A percentile compares a stretch with the other conserved stretches of the same genome.
These are phyloP conservation scores for Labroides dimidiatus DNA, from an alignment of 2,797 vertebrate species.

Conservation along the genomic window DNA sequence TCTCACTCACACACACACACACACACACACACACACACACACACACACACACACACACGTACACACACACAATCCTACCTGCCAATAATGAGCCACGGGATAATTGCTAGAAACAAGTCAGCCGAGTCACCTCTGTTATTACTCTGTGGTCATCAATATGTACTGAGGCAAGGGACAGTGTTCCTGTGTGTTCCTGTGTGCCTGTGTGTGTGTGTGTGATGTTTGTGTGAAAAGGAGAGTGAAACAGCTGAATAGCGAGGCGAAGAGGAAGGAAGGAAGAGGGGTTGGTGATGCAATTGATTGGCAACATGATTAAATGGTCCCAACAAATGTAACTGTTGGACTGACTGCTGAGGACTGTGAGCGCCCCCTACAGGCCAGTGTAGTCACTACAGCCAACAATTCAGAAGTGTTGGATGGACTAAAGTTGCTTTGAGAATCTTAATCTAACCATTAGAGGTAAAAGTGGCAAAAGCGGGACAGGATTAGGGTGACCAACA, in stretches of 20 bases:
- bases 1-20: too few species aligned
- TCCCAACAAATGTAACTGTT: constrained; percentile 22
- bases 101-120: constrained; percentile 60
- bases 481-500: too few species aligned
- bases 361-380: neutral
- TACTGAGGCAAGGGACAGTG: constrained; percentile 25
- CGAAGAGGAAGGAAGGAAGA: neutral
- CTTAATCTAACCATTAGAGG: too few species aligned
- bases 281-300: constrained; percentile 52
- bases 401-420: neutral
- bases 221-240: neutral
- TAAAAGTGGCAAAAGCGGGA: too few species aligned
- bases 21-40: too few species aligned
- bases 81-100: constrained; percentile 51
- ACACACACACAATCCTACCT: constrained; percentile 25
- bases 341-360: constrained; percentile 19
- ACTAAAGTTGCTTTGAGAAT: neutral
- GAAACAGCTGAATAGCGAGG: constrained; percentile 8
- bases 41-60: neutral
- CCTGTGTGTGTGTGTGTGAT: neutral
- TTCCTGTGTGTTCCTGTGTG: neutral
- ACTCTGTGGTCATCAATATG: constrained; percentile 52
- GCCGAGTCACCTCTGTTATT: constrained; percentile 55
- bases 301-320: constrained; percentile 44
- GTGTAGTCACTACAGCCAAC: neutral